Evolutionary conservation across 2,113 vertebrate genomes (phyloP), one percentile per base, ranked within the genome.

Genomic region (Phylloscopus whistleri): DNA sequence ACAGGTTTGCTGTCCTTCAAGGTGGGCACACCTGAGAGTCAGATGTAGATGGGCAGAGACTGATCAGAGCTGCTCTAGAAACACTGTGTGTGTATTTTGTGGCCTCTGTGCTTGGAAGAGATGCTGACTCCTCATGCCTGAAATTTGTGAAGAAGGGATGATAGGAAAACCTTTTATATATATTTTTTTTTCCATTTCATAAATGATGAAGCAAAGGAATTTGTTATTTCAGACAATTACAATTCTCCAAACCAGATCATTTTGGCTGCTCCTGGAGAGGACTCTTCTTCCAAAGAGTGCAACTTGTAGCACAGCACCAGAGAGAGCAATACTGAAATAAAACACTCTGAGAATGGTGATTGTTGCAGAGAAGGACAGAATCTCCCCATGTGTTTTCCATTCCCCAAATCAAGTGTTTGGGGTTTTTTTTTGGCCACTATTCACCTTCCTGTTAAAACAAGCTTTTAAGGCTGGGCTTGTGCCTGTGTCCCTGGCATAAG

Each of bases 31-130:
- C 5, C 44, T 37, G 6, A 51, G 58, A 4, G 48, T 22, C 0
- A 0, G 39, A 1, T 31, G 44, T 4, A 10, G 48, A 1, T 35
- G 76, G 53, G 44, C 37, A 49, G 9, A 35, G 6, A 13, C 11
- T 37, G 1, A 13, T 24, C 35, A 51, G 39, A 80, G 33, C 31
- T 84, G 62, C 16, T 53, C 44, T 6, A 44, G 23, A 43, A 70
- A 46, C 27, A 5, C 14, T 20, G 0, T 35, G n/a, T 52, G 10
- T 51, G 22, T 11, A 4, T 51, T 81, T 62, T 46, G 9, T 39
- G 37, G 6, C 33, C 74, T 6, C 58, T 49, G 37, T 60, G 23
- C 10, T 43, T 66, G 24, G 24, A 52, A 77, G n/a, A 56, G 37
- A 7, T 33, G 23, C 55, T 51, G 63, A 7, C 85, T 73, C 17